Evolutionary conservation across 1,140 invertebrate species (phyloP), one percentile per base, ranked within the genome.

Genomic region (Diabrotica virgifera): DNA sequence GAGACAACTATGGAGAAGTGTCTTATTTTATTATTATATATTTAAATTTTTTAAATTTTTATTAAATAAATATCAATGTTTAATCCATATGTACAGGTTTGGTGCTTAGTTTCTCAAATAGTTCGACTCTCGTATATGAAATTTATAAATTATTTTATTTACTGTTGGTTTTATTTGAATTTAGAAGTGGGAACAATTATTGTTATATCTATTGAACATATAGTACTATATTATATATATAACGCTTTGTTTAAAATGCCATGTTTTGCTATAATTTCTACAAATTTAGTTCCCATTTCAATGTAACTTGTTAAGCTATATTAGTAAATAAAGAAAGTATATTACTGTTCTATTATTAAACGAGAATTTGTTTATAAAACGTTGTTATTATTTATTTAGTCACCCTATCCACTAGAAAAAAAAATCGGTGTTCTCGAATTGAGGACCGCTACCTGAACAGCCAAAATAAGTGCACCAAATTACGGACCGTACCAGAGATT

Each of bases 301-400:
- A 14, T 14, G n/a, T 59, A 59, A 59, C 53, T 36, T 67, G 65
- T 67, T 59, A 59, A 59, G 58, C 58, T 59, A 59, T 50, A 59
- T 59, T 59, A 59, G 58, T 59, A 51, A 57, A 59, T 50, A 59
- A 36, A 59, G 46, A 59, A 59, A 59, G 36, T 59, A 59, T 59
- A 59, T 59, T 51, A 67, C 62, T 67, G 65, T 67, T 67, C 65
- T 59, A 67, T 67, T 59, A 67, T 63, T 67, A 67, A 67, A 67
- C 60, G 65, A 67, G 57, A 60, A 62, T 67, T 67, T 67, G 65
- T 67, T 67, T 63, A 58, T 66, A 62, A 65, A 46, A 10, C 6
- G 40, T 46, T 46, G 40, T 8, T 46, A 10, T 46, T 46, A 46
- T 46, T 46, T n/a, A 46, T 46, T n/a, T n/a, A 8, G 8, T 0